Conservation (phyloP, 2,113 vertebrate species). For the Ceratotherium simum region DNA sequence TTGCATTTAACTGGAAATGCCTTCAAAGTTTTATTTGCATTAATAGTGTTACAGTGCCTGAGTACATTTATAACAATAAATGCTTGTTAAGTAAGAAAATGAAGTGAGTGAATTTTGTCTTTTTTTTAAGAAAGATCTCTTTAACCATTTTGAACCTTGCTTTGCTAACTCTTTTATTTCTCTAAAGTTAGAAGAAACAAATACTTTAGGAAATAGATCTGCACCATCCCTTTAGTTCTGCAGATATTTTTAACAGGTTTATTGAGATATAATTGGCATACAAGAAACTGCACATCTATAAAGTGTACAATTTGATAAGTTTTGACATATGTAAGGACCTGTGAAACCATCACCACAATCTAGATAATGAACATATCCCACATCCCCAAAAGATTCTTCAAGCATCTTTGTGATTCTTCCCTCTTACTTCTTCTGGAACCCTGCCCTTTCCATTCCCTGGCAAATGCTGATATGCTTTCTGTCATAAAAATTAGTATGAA, state of each 20-base stretch:
- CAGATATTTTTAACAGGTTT: not conserved
- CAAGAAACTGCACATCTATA: not conserved
- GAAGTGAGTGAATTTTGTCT: not conserved
- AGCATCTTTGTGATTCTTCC: not conserved
- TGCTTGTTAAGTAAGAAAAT: not conserved
- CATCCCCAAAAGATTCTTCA: not conserved
- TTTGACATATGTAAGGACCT: not conserved
- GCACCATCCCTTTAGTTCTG: not conserved
- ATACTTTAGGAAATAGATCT: not conserved
- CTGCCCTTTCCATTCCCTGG: not conserved
- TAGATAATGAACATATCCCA: not conserved
- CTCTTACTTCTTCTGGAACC: not conserved
- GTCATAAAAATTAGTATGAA: not conserved
- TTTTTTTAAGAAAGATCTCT: not conserved
- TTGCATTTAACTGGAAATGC: not conserved
- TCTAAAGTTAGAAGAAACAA: not conserved
- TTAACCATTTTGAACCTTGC: not conserved
- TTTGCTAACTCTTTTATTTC: not conserved
- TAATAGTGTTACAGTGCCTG: not conserved
- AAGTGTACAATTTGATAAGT: not conserved
- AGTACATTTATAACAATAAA: not conserved
- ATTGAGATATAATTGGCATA: not conserved
- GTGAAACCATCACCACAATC: not conserved
- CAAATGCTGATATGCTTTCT: not conserved
- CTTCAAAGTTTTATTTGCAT: not conserved